Conservation (phyloP, 2,113 vertebrate species). For the Labeo catla region DNA sequence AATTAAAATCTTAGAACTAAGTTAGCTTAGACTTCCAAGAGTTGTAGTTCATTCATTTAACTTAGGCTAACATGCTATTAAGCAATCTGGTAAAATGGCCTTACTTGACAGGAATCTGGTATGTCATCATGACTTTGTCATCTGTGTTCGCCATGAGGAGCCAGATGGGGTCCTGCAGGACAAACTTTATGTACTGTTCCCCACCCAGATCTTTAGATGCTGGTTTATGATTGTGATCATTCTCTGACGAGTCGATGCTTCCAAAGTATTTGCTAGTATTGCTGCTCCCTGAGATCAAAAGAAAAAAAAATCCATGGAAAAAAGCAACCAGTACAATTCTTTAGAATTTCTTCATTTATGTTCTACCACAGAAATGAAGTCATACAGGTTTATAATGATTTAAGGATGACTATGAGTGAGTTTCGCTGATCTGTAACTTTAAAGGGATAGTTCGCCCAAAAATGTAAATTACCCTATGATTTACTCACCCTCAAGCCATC, state of each 20-base stretch:
- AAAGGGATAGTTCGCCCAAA: no score
- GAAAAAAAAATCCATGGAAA: not conserved
- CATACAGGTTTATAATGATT: no score
- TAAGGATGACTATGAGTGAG: no score
- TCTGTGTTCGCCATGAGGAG: constrained; percentile 90
- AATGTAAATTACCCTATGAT: no score
- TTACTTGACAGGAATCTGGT: constrained; percentile 87
- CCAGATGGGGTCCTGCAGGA: constrained; percentile 91
- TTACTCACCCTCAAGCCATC: no score
- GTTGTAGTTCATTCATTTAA: not conserved
- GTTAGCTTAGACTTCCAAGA: not conserved
- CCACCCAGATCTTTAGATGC: constrained; percentile 72
- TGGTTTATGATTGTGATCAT: constrained; percentile 78
- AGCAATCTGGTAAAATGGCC: not conserved
- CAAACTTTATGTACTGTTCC: constrained; percentile 86
- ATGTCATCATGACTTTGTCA: constrained; percentile 90
- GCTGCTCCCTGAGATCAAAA: constrained; percentile 70
- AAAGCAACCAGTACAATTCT: not conserved
- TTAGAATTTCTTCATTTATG: not conserved
- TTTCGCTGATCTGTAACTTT: no score
- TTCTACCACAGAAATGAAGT: not conserved
- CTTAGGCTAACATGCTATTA: not conserved
- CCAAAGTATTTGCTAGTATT: constrained; percentile 92
- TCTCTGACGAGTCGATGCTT: constrained; percentile 88
- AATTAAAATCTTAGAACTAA: not conserved